Percentiles rank a stretch among this genome's conserved stretches.
These are phyloP conservation scores for Aphelenchoides fujianensis DNA, from an alignment of 1,140 invertebrate genomes.

Conservation along the genomic window DNA sequence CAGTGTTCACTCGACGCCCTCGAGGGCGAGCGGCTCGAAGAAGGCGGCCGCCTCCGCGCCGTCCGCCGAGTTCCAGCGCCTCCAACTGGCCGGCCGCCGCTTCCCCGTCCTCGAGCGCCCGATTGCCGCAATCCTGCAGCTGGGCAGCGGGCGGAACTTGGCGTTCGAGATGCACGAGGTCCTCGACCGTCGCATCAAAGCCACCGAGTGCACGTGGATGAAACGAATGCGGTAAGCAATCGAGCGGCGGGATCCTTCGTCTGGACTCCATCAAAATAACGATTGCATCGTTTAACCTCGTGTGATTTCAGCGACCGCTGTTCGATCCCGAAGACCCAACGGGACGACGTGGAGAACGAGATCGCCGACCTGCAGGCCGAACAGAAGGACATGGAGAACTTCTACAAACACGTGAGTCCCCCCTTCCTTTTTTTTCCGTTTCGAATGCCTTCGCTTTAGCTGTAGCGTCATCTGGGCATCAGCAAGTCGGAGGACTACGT, in stretches of 20 bases:
- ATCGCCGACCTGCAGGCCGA: not conserved
- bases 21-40: no score
- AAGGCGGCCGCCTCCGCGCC: no score
- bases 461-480: not conserved
- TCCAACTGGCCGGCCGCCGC: not conserved
- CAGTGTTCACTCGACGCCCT: no score
- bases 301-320: not conserved
- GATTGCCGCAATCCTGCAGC: constrained; percentile 12
- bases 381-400: not conserved
- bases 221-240: not conserved
- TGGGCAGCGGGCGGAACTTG: not conserved
- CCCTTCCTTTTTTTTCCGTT: not conserved
- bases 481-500: not conserved
- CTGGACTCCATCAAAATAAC: no score
- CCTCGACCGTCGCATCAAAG: not conserved
- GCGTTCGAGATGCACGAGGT: not conserved
- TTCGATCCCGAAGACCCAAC: not conserved
- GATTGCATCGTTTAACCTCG: not conserved
- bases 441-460: not conserved
- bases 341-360: not conserved
- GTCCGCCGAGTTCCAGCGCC: constrained; percentile 1
- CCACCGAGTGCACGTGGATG: not conserved
- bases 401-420: not conserved
- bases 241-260: not conserved
- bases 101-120: not conserved